phyloP scores from a whole-genome alignment of 2,888 invertebrate species.

The Pseudanteris insignis region DNA sequence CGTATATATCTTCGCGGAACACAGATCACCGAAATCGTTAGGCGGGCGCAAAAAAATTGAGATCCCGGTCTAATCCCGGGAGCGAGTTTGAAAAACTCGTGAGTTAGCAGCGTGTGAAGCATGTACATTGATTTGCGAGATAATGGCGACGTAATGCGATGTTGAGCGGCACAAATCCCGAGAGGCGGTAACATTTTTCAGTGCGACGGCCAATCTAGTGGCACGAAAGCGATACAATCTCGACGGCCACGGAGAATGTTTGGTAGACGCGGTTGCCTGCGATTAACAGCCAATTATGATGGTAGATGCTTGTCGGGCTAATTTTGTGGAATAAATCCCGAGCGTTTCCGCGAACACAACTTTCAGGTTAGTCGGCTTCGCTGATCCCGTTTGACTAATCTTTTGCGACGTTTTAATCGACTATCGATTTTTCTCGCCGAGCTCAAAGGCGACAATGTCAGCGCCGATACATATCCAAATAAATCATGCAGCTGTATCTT shows the following conservation, averaged over 20 bases:
- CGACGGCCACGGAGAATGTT: conserved; percentile 17
- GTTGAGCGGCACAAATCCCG: conserved; percentile 20
- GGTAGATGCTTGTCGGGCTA: conserved; percentile 56
- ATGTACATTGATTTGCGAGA: conserved; percentile 32
- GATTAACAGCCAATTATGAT: conserved; percentile 62
- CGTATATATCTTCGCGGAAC: no score
- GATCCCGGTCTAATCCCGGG: no score
- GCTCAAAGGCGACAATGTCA: conserved; percentile 40
- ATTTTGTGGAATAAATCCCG: conserved; percentile 59
- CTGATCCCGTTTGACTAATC: conserved; percentile 38
- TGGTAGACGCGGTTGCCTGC: conserved; percentile 46
- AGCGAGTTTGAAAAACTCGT: no score
- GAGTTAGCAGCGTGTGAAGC: conserved; percentile 21
- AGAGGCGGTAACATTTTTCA: conserved; percentile 29
- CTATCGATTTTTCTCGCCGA: conserved; percentile 35
- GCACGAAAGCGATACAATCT: conserved; percentile 36
- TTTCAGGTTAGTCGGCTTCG: conserved; percentile 19
- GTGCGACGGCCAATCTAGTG: conserved; percentile 24
- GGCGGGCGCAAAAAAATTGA: no score
- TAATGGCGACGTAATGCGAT: conserved; percentile 32
- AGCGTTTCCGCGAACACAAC: conserved; percentile 29
- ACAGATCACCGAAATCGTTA: no score
- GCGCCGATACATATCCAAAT: neutral
- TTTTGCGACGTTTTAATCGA: conserved; percentile 45
- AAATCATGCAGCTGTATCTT: neutral